Evolutionary conservation across 2,888 invertebrate genomes (phyloP).

Genomic region (Imbricaverruca yamaguchii): DNA sequence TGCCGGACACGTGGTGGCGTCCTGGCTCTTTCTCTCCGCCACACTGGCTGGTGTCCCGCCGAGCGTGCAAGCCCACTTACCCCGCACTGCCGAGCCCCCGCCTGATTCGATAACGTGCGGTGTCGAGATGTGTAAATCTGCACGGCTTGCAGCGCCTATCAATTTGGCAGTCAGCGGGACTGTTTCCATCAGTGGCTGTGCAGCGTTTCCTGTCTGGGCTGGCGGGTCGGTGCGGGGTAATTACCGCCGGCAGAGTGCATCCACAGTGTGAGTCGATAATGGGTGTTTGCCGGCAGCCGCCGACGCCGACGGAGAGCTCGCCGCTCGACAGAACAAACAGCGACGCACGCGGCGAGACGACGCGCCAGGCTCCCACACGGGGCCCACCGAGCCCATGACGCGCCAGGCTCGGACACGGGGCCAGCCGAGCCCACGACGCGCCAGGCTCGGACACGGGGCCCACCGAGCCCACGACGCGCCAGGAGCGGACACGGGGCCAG

Average conservation of each 20-base stretch:
- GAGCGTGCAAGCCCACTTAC: not conserved
- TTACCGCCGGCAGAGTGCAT: not conserved
- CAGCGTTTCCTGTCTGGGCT: not conserved
- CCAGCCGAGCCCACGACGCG: no score
- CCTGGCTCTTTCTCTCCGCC: not conserved
- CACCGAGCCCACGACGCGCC: no score
- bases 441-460: no score
- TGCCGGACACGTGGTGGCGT: not conserved
- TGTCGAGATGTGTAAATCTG: not conserved
- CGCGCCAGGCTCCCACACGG: no score
- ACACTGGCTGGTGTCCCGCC: not conserved
- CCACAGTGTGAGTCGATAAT: not conserved
- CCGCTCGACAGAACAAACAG: not conserved
- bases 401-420: no score
- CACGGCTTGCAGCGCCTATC: not conserved
- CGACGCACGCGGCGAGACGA: not conserved
- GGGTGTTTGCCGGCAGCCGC: not conserved
- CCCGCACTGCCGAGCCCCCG: not conserved
- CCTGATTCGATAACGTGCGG: not conserved
- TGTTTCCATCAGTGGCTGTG: not conserved
- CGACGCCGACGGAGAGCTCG: not conserved
- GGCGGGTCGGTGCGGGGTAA: not conserved
- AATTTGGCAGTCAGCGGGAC: not conserved
- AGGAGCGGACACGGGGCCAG: no score
- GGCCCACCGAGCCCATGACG: no score